phyloP scores from a whole-genome alignment of 2,113 vertebrate species.

The Recurvirostra avosetta region DNA sequence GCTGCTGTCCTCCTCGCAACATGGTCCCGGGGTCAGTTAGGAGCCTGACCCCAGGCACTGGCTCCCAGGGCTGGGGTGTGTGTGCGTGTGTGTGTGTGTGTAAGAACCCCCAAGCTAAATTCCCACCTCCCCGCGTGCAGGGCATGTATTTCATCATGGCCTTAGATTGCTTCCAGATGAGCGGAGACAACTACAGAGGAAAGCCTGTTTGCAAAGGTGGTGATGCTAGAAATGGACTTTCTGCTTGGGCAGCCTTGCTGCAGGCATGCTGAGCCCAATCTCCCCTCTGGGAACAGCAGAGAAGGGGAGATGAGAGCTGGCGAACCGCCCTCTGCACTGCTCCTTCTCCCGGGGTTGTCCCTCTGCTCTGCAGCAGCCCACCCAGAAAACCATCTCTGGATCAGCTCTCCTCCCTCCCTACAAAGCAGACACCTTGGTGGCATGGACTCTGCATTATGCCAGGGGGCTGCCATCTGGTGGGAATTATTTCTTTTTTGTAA shows the following conservation, averaged over 20 bases:
- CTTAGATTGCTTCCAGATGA: constrained; percentile 51
- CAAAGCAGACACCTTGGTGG: background rate
- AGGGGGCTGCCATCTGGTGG: background rate
- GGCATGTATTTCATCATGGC: background rate
- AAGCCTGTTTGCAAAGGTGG: background rate
- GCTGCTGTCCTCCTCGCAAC: background rate
- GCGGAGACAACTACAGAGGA: background rate
- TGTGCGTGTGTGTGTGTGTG: background rate
- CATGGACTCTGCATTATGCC: background rate
- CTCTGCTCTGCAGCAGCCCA: background rate
- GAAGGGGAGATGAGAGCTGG: background rate
- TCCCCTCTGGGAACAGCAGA: background rate
- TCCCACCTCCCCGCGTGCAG: background rate
- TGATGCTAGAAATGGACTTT: background rate
- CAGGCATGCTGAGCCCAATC: background rate
- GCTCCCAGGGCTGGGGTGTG: background rate
- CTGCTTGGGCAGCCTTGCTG: background rate
- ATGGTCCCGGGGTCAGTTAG: background rate
- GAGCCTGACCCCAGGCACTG: background rate
- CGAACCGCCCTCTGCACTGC: background rate
- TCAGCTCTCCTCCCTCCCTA: background rate
- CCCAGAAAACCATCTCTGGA: background rate
- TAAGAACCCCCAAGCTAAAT: background rate
- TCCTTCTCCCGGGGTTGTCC: background rate
- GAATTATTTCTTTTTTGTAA: background rate